phyloP scores from a whole-genome alignment of 1,140 invertebrate genomes.

The Thrips palmi region DNA sequence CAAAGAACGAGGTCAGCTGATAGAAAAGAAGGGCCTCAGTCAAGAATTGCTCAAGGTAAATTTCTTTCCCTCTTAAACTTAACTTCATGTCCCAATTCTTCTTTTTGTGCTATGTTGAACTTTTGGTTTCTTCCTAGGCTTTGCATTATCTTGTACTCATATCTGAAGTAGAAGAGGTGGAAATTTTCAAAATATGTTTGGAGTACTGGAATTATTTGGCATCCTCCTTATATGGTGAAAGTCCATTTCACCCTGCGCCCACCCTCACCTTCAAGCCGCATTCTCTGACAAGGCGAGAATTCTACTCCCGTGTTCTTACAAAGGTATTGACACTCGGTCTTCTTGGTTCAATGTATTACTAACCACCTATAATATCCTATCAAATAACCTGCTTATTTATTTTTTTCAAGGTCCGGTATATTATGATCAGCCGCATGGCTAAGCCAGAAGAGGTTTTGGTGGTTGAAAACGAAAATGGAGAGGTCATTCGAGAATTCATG shows the following conservation, averaged over 20 bases:
- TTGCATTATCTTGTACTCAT: slow-evolving; percentile 90
- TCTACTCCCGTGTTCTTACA: slow-evolving; percentile 65
- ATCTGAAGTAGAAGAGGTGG: slow-evolving; percentile 97
- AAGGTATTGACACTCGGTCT: no score
- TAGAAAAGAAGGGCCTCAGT: slow-evolving; percentile 59
- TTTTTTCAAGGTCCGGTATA: slow-evolving; percentile 55
- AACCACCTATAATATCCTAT: not conserved
- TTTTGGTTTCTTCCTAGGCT: slow-evolving; percentile 30
- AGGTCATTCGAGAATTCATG: slow-evolving; percentile 98
- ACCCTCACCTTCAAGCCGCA: no score
- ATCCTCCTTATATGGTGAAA: slow-evolving; percentile 75
- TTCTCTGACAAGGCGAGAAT: slow-evolving; percentile 32
- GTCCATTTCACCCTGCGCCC: slow-evolving; percentile 26
- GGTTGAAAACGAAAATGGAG: slow-evolving; percentile 99
- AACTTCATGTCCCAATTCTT: not conserved
- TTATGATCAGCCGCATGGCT: slow-evolving; percentile 99
- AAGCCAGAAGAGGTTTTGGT: slow-evolving; percentile 99
- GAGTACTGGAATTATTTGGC: slow-evolving; percentile 96
- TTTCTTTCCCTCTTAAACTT: slow-evolving; percentile 1
- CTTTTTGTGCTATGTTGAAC: not conserved
- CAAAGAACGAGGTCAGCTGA: slow-evolving; percentile 81
- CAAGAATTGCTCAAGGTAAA: slow-evolving; percentile 44
- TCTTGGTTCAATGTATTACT: slow-evolving; percentile 6
- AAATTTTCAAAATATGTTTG: slow-evolving; percentile 99
- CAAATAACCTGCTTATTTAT: slow-evolving; percentile 8